Percentiles rank a stretch among this genome's conserved stretches.
Conservation (phyloP, 1,140 invertebrate genomes). For the Macrobrachium rosenbergii region DNA sequence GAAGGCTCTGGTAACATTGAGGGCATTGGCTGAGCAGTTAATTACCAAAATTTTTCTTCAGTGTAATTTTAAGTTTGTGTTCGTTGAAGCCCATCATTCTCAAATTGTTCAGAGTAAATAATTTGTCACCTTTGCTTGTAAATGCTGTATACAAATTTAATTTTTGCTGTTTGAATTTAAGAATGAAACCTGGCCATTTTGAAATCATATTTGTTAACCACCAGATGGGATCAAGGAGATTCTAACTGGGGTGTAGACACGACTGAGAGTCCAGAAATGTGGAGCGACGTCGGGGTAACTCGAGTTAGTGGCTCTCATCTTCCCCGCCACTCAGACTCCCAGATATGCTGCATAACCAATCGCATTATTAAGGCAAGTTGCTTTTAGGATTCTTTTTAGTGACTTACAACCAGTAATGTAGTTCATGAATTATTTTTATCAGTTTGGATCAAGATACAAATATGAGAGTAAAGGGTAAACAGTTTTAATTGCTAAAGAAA, state of each 20-base stretch:
- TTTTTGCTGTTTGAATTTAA: background rate
- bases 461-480: no score
- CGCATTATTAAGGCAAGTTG: conserved; percentile 70
- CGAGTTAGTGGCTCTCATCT: conserved; percentile 71
- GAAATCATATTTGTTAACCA: background rate
- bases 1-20: no score
- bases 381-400: background rate
- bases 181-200: background rate
- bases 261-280: conserved; percentile 61
- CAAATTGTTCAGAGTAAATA: no score
- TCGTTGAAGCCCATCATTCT: no score
- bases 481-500: no score
- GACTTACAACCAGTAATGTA: background rate
- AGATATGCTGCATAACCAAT: conserved; percentile 70
- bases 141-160: no score
- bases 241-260: conserved; percentile 44
- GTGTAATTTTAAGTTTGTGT: no score
- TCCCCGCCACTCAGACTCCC: conserved; percentile 72
- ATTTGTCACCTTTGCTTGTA: no score
- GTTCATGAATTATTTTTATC: background rate
- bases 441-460: background rate
- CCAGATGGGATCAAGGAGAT: conserved; percentile 48
- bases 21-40: no score
- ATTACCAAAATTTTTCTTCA: no score
- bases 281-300: conserved; percentile 68